Evolutionary conservation across 2,113 vertebrate species (phyloP).

Genomic region (Clinocottus analis): DNA sequence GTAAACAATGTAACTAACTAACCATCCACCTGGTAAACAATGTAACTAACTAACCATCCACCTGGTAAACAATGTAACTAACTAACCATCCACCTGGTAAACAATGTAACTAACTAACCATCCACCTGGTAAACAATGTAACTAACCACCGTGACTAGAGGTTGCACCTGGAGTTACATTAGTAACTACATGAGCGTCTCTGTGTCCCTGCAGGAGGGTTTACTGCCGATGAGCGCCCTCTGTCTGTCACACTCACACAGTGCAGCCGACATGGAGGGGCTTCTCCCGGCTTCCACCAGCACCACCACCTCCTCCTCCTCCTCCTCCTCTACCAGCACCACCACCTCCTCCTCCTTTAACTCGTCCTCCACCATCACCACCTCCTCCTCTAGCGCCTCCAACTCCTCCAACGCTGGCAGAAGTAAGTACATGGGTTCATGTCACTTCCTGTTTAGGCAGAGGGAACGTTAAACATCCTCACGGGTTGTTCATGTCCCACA

Average conservation of each 20-base stretch:
- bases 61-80: too few relatives aligned
- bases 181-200: too few relatives aligned
- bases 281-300: slow-evolving; percentile 81
- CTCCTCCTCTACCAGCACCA: slow-evolving; percentile 50
- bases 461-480: slow-evolving; percentile 69
- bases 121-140: too few relatives aligned
- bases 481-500: neutral
- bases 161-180: too few relatives aligned
- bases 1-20: too few relatives aligned
- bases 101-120: too few relatives aligned
- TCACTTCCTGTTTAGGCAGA: slow-evolving; percentile 71
- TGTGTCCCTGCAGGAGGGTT: slow-evolving; percentile 86
- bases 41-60: too few relatives aligned
- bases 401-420: slow-evolving; percentile 80
- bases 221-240: slow-evolving; percentile 93
- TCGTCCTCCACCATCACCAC: slow-evolving; percentile 46
- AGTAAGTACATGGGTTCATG: slow-evolving; percentile 77
- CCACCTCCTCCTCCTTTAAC: slow-evolving; percentile 75
- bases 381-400: slow-evolving; percentile 37
- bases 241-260: slow-evolving; percentile 96
- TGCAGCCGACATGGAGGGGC: slow-evolving; percentile 97
- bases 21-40: too few relatives aligned
- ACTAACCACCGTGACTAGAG: too few relatives aligned
- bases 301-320: slow-evolving; percentile 61
- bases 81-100: too few relatives aligned